Percentiles rank a stretch among this genome's conserved stretches.
Conservation (phyloP, 2,797 vertebrate species). For the Gymnocypris eckloni region DNA sequence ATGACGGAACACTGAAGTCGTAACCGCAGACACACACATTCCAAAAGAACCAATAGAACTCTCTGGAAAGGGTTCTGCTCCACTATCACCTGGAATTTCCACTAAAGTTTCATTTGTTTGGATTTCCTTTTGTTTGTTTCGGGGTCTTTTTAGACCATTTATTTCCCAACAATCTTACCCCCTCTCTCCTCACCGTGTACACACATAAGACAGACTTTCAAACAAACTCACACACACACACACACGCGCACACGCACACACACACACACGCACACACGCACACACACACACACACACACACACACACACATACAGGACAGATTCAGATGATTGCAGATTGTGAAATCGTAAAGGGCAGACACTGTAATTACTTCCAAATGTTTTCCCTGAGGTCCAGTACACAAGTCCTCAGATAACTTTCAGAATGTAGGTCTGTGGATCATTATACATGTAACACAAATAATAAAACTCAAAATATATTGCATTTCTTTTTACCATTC, state of each 20-base stretch:
- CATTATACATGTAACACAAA: neutral
- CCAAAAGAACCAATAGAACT: constrained; percentile 27
- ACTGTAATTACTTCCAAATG: constrained; percentile 60
- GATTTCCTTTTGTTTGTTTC: constrained; percentile 20
- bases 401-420: constrained; percentile 54
- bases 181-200: neutral
- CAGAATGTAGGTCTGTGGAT: neutral
- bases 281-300: neutral
- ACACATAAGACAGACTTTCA: constrained; percentile 16
- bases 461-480: neutral
- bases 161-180: constrained; percentile 4
- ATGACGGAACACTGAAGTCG: constrained; percentile 6
- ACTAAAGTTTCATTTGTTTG: constrained; percentile 29
- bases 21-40: constrained; percentile 20
- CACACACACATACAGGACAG: constrained; percentile 24
- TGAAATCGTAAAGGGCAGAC: constrained; percentile 53
- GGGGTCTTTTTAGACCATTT: neutral
- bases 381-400: constrained; percentile 44
- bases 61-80: neutral
- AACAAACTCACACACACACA: neutral
- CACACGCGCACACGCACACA: constrained; percentile 1
- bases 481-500: neutral
- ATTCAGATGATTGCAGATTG: constrained; percentile 58
- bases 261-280: neutral
- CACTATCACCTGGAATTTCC: constrained; percentile 6